Percentiles rank a stretch among this genome's conserved stretches.
Conservation (phyloP, 2,113 vertebrate genomes). For the Terrapene triunguis region DNA sequence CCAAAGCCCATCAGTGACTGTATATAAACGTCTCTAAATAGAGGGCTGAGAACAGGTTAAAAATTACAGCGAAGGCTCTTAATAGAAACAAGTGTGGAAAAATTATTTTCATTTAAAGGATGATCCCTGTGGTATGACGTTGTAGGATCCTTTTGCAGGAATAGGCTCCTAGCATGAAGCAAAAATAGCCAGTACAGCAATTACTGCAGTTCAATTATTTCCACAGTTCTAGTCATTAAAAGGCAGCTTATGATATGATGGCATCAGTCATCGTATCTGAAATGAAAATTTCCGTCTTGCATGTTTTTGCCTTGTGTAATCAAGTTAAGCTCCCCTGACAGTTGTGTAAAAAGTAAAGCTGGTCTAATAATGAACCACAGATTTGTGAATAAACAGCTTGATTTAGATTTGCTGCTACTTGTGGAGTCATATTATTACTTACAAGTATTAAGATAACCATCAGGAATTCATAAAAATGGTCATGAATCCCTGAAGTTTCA, state of each 20-base stretch:
- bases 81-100: neutral
- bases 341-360: neutral
- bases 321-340: neutral
- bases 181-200: neutral
- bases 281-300: neutral
- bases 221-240: neutral
- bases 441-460: neutral
- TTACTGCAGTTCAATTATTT: neutral
- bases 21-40: neutral
- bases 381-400: neutral
- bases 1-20: neutral
- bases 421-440: neutral
- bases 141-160: neutral
- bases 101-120: neutral
- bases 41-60: neutral
- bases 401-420: neutral
- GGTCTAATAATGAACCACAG: neutral
- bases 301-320: neutral
- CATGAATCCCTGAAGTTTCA: neutral
- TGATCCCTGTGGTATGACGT: neutral
- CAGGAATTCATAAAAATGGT: neutral
- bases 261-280: neutral
- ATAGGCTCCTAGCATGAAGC: neutral
- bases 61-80: neutral
- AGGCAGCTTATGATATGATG: neutral